A percentile compares a stretch with the other conserved stretches of the same genome.
These are phyloP conservation scores for Hydropsyche tenuis DNA, from an alignment of 1,140 invertebrate species.

Conservation along the genomic window DNA sequence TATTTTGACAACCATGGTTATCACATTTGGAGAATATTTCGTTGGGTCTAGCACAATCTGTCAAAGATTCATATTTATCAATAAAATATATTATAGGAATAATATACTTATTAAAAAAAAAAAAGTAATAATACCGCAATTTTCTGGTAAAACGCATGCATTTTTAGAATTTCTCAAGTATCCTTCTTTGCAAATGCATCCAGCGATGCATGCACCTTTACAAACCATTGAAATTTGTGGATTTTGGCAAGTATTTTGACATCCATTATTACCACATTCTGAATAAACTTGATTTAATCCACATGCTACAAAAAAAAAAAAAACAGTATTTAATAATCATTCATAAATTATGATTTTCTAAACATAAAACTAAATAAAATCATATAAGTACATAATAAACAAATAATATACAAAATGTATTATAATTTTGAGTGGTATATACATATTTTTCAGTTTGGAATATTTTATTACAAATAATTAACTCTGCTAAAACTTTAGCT, in stretches of 20 bases:
- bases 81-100: background rate
- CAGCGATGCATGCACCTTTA: slow-evolving; percentile 20
- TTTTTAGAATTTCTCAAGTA: slow-evolving; percentile 32
- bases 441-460: too few relatives aligned
- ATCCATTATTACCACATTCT: slow-evolving; percentile 23
- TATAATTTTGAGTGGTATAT: too few relatives aligned
- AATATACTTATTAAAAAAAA: background rate
- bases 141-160: slow-evolving; percentile 25
- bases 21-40: slow-evolving; percentile 28
- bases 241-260: slow-evolving; percentile 16
- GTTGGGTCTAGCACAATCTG: slow-evolving; percentile 23
- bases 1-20: slow-evolving; percentile 28
- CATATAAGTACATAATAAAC: too few relatives aligned
- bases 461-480: too few relatives aligned
- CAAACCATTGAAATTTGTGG: background rate
- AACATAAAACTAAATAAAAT: too few relatives aligned
- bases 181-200: slow-evolving; percentile 34
- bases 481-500: too few relatives aligned
- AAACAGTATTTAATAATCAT: too few relatives aligned
- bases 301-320: slow-evolving; percentile 16
- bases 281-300: slow-evolving; percentile 21
- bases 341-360: too few relatives aligned
- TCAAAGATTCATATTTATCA: background rate
- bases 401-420: too few relatives aligned
- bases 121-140: slow-evolving; percentile 14